Conservation (phyloP, 2,888 invertebrate species). For the Microctonus brassicae region DNA sequence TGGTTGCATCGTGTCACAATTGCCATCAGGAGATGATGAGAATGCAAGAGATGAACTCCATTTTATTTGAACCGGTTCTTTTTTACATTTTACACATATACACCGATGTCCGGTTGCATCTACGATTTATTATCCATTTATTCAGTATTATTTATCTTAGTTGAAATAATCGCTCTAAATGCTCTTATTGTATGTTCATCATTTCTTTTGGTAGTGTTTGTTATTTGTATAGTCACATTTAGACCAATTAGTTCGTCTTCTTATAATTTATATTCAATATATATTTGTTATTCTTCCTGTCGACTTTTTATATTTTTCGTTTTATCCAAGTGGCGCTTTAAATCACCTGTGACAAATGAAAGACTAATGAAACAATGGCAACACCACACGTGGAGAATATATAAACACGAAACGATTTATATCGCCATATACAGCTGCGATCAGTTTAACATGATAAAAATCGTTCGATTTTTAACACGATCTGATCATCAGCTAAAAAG, state of each 20-base stretch:
- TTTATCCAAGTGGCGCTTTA: neutral
- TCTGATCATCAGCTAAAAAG: neutral
- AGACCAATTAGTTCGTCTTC: slow-evolving; percentile 1
- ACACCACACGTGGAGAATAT: slow-evolving; percentile 11
- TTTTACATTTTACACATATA: slow-evolving; percentile 18
- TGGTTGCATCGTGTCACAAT: neutral
- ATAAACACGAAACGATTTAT: slow-evolving; percentile 15
- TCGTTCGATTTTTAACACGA: slow-evolving; percentile 14
- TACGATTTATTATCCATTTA: slow-evolving; percentile 14
- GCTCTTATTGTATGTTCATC: neutral
- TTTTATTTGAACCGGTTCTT: slow-evolving; percentile 43
- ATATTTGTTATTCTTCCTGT: neutral
- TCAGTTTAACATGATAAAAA: neutral
- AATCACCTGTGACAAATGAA: slow-evolving; percentile 21
- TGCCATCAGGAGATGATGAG: slow-evolving; percentile 8
- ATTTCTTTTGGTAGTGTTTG: neutral
- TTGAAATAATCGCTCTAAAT: neutral
- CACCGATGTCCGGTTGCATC: neutral
- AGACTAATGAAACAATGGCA: slow-evolving; percentile 19
- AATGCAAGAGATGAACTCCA: slow-evolving; percentile 30
- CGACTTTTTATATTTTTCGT: neutral
- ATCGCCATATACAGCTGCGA: no score
- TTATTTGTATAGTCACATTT: neutral
- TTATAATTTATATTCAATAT: neutral
- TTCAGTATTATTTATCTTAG: slow-evolving; percentile 1